phyloP scores from a whole-genome alignment of 1,140 invertebrate species.

The Papilio polyxenes region DNA sequence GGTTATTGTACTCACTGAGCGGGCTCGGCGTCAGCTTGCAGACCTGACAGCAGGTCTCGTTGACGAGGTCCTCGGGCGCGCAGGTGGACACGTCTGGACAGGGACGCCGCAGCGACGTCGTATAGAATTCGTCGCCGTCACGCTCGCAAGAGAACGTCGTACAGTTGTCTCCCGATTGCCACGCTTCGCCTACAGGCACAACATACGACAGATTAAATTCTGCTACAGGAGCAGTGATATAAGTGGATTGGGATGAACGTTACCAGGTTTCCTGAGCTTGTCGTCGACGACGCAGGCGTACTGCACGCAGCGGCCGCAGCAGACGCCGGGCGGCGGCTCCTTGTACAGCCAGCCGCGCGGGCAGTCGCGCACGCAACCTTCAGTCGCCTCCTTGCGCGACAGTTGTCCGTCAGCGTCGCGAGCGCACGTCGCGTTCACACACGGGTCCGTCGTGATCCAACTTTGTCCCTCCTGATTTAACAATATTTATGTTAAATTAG shows the following conservation, averaged over 20 bases:
- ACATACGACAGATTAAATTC: neutral
- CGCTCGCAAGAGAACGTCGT: slow-evolving; percentile 82
- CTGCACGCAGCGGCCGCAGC: slow-evolving; percentile 88
- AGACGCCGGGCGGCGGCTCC: slow-evolving; percentile 73
- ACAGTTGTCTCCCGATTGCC: slow-evolving; percentile 86
- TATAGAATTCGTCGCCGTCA: slow-evolving; percentile 77
- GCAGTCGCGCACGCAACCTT: slow-evolving; percentile 82
- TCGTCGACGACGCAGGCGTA: slow-evolving; percentile 83
- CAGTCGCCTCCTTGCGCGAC: slow-evolving; percentile 76
- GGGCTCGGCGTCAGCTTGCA: slow-evolving; percentile 82
- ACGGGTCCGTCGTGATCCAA: slow-evolving; percentile 83
- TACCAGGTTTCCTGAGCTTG: slow-evolving; percentile 77
- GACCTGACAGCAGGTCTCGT: slow-evolving; percentile 84
- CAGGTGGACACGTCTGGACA: slow-evolving; percentile 85
- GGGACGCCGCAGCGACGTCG: slow-evolving; percentile 78
- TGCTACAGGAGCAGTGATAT: neutral
- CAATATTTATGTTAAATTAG: neutral
- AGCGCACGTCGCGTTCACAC: slow-evolving; percentile 82
- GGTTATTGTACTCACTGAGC: slow-evolving; percentile 67
- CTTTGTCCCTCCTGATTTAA: slow-evolving; percentile 79
- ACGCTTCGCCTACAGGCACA: slow-evolving; percentile 72
- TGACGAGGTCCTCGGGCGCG: slow-evolving; percentile 79
- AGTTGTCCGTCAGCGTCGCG: slow-evolving; percentile 77
- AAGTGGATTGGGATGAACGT: slow-evolving; percentile 18
- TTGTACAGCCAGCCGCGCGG: slow-evolving; percentile 82